Evolutionary conservation across 2,888 invertebrate species (phyloP), one percentile per base, ranked within the genome.

Genomic region (Blera fallax): DNA sequence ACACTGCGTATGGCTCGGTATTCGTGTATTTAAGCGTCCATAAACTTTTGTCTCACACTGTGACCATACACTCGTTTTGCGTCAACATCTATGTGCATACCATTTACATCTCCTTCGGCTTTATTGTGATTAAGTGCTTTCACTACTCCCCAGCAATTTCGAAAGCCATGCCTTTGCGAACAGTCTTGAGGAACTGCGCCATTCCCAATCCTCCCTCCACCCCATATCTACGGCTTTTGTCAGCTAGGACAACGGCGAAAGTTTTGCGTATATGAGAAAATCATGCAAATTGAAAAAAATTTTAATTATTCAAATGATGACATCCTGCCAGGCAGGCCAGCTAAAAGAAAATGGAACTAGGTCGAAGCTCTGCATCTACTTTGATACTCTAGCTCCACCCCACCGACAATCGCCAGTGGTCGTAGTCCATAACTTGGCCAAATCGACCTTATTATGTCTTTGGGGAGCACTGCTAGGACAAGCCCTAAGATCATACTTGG

Each of bases 241-340:
- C 8, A 48, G 5, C 43, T 64, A 32, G 21, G 29, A 45, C 8
- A n/a, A 34, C 18, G 21, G 14, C 34, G n/a, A 65, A 67, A 67
- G 14, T 67, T 67, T 24, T 67, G 40, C 40, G 52, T 67, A 52
- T 37, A 54, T 67, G 52, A 11, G 24, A 54, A 54, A 43, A 40
- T 69, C 40, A 69, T 69, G 69, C 40, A 69, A 69, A 69, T 54
- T 67, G 37, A 67, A 67, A 67, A 4, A 50, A 29, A 52, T 40
- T 40, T 62, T 50, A 73, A 73, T 62, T 73, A 73, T 73, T 62
- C 62, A 73, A 73, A 73, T 62, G 52, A 52, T 62, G 60, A 52
- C 54, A 69, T 18, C 40, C 40, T 50, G 37, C 27, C 7, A 8
- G 21, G 58, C 62, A 43, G 62, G 62, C 60, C 24, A 24, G 14